phyloP scores from a whole-genome alignment of 2,797 vertebrate genomes.

The Taenioides sp. region DNA sequence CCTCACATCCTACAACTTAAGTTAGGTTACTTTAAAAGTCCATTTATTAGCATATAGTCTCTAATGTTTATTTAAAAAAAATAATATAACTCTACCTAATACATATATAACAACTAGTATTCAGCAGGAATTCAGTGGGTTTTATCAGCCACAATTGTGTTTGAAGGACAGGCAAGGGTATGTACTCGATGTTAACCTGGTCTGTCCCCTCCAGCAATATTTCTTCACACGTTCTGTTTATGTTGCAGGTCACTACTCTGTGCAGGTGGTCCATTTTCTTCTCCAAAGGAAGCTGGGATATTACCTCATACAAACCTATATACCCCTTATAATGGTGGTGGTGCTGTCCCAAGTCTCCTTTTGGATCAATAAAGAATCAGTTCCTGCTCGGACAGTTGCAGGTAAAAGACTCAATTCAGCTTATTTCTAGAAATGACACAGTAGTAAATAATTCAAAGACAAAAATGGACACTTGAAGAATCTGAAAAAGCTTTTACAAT shows the following conservation, averaged over 20 bases:
- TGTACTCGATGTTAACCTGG: conserved; percentile 14
- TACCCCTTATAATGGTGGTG: conserved; percentile 83
- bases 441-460: not conserved
- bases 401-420: conserved; percentile 53
- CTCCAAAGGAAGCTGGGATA: conserved; percentile 84
- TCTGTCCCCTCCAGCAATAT: conserved; percentile 34
- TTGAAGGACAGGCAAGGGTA: conserved; percentile 66
- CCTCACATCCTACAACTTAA: conserved; percentile 7
- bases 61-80: too few relatives aligned
- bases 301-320: conserved; percentile 82
- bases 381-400: conserved; percentile 81
- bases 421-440: not conserved
- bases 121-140: conserved; percentile 17
- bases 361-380: conserved; percentile 87
- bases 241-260: conserved; percentile 82
- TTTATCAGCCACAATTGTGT: conserved; percentile 37
- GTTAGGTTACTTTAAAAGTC: not conserved
- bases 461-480: not conserved
- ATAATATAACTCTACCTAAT: too few relatives aligned
- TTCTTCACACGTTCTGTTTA: conserved; percentile 60
- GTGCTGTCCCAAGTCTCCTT: conserved; percentile 82
- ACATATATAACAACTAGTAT: conserved; percentile 9
- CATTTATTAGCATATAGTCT: not conserved
- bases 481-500: not conserved
- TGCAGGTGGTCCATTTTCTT: conserved; percentile 80